Evolutionary conservation across 2,113 vertebrate species (phyloP), one percentile per base, ranked within the genome.

Genomic region (Puntigrus tetrazona): DNA sequence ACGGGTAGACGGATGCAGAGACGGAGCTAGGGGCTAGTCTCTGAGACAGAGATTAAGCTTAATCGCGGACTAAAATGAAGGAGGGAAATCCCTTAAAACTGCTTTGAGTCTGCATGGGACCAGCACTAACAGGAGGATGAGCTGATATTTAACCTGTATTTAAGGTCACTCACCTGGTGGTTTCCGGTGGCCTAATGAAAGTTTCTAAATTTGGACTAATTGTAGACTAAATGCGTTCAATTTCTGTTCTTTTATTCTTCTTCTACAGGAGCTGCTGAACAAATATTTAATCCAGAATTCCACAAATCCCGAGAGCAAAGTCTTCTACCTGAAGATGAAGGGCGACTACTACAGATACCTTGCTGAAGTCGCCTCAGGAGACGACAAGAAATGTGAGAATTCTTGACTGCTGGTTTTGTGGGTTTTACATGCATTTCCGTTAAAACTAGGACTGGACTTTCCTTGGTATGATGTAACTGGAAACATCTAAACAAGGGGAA

Each of bases 281-380:
- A 92, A 96, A 77, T 93, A 93, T 93, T 96, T 99, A 95, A 98
- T 99, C 93, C 87, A 91, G 86, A 96, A 97, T 86, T 94, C 96
- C 89, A 94, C 90, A 91, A 94, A 94, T 75, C 70, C 94, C 27
- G 98, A 99, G 93, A 97, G 97, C 94, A 95, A 97, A 92, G 98
- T 99, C 74, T 99, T 99, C 94, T 99, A 99, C 91, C 94, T 97
- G 93, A 99, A 99, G 94, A 99, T 99, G 98, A 99, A 99, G 90
- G 97, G 98, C 63, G 97, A 99, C 88, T 99, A 99, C 89, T 97
- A 94, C 91, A 96, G 98, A 94, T 99, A 99, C 93, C 96, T 99
- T 81, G 97, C 98, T 90, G 98, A 99, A 92, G 97, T 99, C 87
- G 97, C 97, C 45, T 88, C 89, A 89, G 96, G 94, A 81, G 95